Base-by-base conservation (phyloP, 2,113 vertebrate genomes). In the Charadrius vociferus region DNA sequence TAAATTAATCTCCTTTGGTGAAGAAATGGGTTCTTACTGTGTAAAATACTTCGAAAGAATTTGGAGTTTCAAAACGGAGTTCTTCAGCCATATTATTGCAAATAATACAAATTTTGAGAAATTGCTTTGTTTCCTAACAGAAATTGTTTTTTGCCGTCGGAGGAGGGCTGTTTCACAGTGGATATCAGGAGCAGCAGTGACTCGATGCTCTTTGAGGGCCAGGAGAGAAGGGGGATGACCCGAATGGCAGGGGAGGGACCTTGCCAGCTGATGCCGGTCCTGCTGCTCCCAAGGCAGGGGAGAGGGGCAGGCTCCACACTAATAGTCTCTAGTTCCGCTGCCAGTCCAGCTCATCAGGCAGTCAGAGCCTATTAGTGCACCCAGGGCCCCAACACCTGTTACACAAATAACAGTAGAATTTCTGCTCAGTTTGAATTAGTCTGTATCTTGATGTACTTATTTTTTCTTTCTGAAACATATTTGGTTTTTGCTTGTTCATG, bases 281-380 rank as follows among this genome's bases (percentile, higher is more conserved):
- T 62, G 2, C 36, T 52, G 20, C 23, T 23, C 26, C 12, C 27
- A 43, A 10, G 27, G 32, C 17, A 66, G 23, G 5, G 20, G 9
- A 26, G 29, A 22, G 53, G 23, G 27, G 10, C 15, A n/a, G 41
- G 21, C 21, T 11, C 22, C 10, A 1, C 12, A 8, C 9, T 22
- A 43, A 5, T 8, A 4, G 17, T 23, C 8, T 19, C 8, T 19
- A 5, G 7, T 39, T 71, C 41, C 0, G 0, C 22, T 27, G 17
- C 2, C 8, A 27, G 7, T n/a, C 20, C 32, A 13, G 34, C 4
- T 39, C 15, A 14, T 52, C 14, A 19, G 22, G 30, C 14, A 15
- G 4, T n/a, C 37, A 22, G 12, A 63, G 15, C 14, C 26, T 58
- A 2, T 34, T 20, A 20, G 10, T 36, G 11, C 15, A 8, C 9